A percentile compares a stretch with the other conserved stretches of the same genome.
phyloP scores from a whole-genome alignment of 2,797 vertebrate species.

The Pangasius mekongensis region DNA sequence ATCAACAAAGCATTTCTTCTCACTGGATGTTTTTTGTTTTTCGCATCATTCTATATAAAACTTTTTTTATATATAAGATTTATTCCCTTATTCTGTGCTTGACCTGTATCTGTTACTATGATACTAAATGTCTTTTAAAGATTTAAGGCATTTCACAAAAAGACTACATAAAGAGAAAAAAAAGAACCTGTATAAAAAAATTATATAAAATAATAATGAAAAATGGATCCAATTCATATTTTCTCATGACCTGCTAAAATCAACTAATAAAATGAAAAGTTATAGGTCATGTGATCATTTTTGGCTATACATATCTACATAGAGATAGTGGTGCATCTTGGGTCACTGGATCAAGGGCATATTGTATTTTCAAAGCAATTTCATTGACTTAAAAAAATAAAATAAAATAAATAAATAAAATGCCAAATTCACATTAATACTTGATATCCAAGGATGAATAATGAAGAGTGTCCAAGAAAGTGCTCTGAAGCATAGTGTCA shows the following conservation, averaged over 20 bases:
- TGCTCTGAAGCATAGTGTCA: slow-evolving; percentile 8
- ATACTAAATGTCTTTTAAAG: background rate
- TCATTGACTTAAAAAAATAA: background rate
- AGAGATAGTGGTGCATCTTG: background rate
- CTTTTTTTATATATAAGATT: background rate
- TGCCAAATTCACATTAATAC: background rate
- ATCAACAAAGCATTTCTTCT: background rate
- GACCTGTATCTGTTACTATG: background rate
- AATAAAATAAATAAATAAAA: background rate
- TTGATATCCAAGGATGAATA: slow-evolving; percentile 21
- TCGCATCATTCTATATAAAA: background rate
- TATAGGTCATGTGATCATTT: background rate
- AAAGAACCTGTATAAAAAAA: background rate
- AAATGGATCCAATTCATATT: background rate
- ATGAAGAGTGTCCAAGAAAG: slow-evolving; percentile 5
- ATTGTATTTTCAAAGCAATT: background rate
- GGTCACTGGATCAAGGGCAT: no score
- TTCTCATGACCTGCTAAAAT: background rate
- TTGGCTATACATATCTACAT: background rate
- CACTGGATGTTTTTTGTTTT: background rate
- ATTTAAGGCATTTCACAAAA: background rate
- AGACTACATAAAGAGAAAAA: background rate
- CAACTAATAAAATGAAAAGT: no score
- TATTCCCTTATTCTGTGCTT: background rate
- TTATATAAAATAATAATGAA: background rate